Percentiles rank a stretch among this genome's conserved stretches.
Evolutionary conservation across 2,113 vertebrate species (phyloP).

Genomic region (Otis tarda): DNA sequence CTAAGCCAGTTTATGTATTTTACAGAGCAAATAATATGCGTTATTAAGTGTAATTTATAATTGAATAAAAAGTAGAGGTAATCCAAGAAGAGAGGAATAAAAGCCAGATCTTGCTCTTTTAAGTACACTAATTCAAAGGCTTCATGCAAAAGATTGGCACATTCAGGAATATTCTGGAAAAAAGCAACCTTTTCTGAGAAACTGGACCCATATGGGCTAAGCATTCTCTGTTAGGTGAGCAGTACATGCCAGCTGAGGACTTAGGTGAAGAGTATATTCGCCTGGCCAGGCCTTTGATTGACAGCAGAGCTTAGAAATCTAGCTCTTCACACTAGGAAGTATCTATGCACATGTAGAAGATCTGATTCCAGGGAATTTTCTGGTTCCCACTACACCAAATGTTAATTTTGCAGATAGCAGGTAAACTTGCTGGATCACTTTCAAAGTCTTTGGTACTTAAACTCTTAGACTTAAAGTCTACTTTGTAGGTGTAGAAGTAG

Average conservation of each 20-base stretch:
- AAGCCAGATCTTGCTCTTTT: neutral
- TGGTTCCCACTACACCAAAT: neutral
- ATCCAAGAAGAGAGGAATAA: neutral
- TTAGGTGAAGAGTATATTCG: neutral
- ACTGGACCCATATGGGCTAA: neutral
- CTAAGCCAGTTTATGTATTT: neutral
- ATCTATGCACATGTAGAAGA: neutral
- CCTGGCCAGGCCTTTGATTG: neutral
- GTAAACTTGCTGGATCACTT: neutral
- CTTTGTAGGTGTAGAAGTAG: neutral
- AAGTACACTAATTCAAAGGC: neutral
- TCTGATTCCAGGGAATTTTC: neutral
- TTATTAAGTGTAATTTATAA: neutral
- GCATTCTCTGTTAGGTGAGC: neutral
- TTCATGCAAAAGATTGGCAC: neutral
- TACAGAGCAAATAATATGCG: neutral
- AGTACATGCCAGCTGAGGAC: neutral
- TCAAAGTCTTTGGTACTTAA: neutral
- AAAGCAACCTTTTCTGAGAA: neutral
- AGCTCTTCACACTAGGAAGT: neutral
- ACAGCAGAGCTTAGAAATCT: neutral
- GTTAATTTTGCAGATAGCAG: neutral
- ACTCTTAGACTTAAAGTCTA: neutral
- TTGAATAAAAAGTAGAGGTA: neutral
- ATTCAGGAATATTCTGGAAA: neutral